Base-by-base conservation (phyloP, 2,113 vertebrate species). In the Dicaeum eximium region DNA sequence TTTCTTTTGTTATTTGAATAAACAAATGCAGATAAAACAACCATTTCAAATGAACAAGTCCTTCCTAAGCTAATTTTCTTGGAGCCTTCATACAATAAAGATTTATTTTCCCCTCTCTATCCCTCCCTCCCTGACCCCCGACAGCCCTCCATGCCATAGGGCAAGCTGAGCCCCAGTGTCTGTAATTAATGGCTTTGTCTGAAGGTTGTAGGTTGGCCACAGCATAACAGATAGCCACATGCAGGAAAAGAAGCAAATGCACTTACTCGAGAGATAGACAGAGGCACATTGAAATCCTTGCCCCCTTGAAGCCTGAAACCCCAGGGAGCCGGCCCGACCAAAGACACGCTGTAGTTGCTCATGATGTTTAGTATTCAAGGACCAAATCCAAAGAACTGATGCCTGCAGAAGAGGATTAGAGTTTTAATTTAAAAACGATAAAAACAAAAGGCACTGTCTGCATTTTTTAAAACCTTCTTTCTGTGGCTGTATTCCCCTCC, bases 291-390 rank as follows among this genome's bases (percentile, higher is more conserved):
- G 98, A 99, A 99, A 98, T 99, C 99, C 96, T 99, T 99, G 84
- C 99, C 99, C 48, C 99, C 99, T 96, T 99, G 99, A 95, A 99
- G 99, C 74, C 99, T 98, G 98, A 99, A 99, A 80, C 99, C 99
- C 99, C 99, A 99, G 42, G 99, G 99, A 96, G 99, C 99, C 1
- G 99, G 99, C 97, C 99, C 98, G 23, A 93, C 96, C 96, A 99
- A 97, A 53, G 98, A 98, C 94, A 99, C 98, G 10, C 90, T 99
- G 98, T 99, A 99, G 98, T 98, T 99, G 97, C 98, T 99, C 99
- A 99, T 99, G 95, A 73, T 98, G 97, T 61, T 92, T 81, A 73
- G 30, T 72, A 56, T 47, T 96, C 94, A 92, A 78, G 89, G 83
- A 96, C 67, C 91, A 95, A 93, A 92, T 92, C 84, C 95, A 96